Evolutionary conservation across 2,113 vertebrate species (phyloP).

Genomic region (Mystacornis crossleyi): DNA sequence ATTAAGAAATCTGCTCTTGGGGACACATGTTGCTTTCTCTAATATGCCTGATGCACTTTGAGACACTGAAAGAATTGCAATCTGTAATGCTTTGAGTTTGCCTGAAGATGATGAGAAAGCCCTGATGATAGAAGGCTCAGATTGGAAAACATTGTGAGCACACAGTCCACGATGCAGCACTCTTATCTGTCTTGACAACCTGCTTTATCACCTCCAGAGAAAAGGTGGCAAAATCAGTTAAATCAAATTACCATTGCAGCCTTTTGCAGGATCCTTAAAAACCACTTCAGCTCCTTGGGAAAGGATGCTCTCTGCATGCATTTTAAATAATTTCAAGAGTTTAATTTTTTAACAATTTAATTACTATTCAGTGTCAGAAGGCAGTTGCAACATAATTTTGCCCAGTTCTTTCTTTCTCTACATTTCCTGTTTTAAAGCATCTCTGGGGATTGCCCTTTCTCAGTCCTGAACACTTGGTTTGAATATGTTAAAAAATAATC

Average conservation of each 20-base stretch:
- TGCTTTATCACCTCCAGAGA: not conserved
- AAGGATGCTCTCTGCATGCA: not conserved
- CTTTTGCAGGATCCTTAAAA: not conserved
- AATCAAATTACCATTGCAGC: not conserved
- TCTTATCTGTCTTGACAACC: not conserved
- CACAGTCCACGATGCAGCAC: not conserved
- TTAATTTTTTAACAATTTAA: not conserved
- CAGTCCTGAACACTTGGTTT: not conserved
- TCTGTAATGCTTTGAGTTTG: not conserved
- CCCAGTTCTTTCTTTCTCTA: not conserved
- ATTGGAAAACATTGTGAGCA: not conserved
- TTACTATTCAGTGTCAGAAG: not conserved
- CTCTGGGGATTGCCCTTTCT: not conserved
- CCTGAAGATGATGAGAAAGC: not conserved
- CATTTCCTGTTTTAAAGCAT: not conserved
- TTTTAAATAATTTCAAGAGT: not conserved
- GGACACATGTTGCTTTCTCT: not conserved
- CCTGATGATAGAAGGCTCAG: not conserved
- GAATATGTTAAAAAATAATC: not conserved
- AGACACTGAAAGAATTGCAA: not conserved
- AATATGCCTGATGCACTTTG: not conserved
- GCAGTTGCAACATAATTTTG: not conserved
- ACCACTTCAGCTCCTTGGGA: not conserved
- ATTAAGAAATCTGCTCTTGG: not conserved
- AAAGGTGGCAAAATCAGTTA: conserved; percentile 4